Percentiles rank a stretch among this genome's conserved stretches.
These are phyloP conservation scores for Matsumurasca onukii DNA, from an alignment of 1,140 invertebrate genomes.

Conservation along the genomic window DNA sequence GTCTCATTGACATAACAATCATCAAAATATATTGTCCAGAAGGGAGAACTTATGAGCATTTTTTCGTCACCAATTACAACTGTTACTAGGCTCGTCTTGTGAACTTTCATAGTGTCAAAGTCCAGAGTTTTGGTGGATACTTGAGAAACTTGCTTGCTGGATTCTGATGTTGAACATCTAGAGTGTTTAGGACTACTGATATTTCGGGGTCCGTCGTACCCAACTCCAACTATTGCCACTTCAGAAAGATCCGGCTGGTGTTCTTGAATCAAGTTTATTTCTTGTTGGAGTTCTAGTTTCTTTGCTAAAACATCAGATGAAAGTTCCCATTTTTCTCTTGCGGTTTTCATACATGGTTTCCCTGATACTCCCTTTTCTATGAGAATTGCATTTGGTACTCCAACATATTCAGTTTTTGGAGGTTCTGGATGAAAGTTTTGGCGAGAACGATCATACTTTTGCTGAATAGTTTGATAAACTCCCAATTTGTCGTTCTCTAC, in stretches of 20 bases:
- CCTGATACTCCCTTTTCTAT: background rate
- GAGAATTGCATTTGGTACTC: background rate
- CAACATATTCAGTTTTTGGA: slow-evolving; percentile 3
- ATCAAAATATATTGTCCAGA: slow-evolving; percentile 1
- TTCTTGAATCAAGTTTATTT: background rate
- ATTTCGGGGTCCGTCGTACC: background rate
- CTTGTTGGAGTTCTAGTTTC: background rate
- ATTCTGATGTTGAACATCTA: background rate
- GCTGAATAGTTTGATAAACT: slow-evolving; percentile 3
- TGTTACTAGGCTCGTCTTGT: background rate
- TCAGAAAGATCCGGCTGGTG: background rate
- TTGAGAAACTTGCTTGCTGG: background rate
- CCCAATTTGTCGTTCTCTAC: background rate
- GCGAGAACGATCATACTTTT: slow-evolving; percentile 5
- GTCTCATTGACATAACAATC: background rate
- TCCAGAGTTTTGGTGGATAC: background rate
- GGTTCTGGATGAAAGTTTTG: background rate
- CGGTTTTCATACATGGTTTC: background rate
- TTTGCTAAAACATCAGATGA: background rate
- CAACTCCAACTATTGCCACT: background rate
- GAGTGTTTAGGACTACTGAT: background rate
- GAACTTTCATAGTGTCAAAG: background rate
- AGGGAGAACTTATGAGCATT: background rate
- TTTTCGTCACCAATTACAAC: background rate
- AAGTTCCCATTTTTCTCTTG: slow-evolving; percentile 8